Evolutionary conservation across 1,140 invertebrate species (phyloP), one percentile per base, ranked within the genome.

Genomic region (Penaeus indicus): DNA sequence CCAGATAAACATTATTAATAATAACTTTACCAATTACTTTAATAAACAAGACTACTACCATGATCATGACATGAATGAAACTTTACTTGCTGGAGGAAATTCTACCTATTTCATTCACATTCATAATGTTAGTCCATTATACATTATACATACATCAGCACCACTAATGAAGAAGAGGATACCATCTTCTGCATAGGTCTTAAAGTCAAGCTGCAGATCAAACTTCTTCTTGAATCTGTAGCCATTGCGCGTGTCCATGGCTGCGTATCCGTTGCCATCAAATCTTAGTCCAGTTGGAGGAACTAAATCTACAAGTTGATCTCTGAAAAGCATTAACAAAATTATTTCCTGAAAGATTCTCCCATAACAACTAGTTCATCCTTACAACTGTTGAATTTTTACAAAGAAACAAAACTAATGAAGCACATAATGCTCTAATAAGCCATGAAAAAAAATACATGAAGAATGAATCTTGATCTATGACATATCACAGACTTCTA

Each of bases 181-280:
- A 0, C 98, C 98, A 91, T 98, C 95, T 42, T 95, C 94, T 18
- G 96, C 95, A 90, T 96, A 96, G 0, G 98, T 99, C 92, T 97
- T 97, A 93, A 99, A 98, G 62, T 94, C 95, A 61, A 99, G 92
- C 91, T 94, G 92, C 91, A 98, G 93, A 91, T 94, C 92, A 60
- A 95, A 94, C 42, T 94, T 92, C 89, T 94, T 91, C 89, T 93
- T 92, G 90, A 95, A 95, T 89, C 93, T 94, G 90, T 93, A 94
- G 90, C 91, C 93, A 87, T 92, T 92, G 85, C 93, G 95, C 8
- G 92, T 91, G 92, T 94, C 94, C 0, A 98, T 91, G 2, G 96
- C 95, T 0, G 95, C 95, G 92, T 96, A 98, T 27, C 97, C 97
- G 86, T 96, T 95, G 19, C 97, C 97, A 92, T 97, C 96, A 92